Conservation (phyloP, 2,888 invertebrate species). For the Ormyrus nitidulus region DNA sequence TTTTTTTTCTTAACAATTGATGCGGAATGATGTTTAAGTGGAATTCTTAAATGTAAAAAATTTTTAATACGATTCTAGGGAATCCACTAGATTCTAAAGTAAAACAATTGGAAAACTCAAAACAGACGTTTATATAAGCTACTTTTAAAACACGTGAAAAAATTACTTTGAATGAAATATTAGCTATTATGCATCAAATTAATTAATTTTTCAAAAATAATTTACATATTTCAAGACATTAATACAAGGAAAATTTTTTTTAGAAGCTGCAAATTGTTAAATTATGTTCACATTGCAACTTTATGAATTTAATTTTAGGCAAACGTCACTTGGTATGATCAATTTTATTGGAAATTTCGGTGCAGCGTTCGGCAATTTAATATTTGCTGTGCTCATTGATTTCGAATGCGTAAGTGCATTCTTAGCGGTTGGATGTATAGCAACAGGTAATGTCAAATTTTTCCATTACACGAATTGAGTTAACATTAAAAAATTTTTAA, state of each 20-base stretch:
- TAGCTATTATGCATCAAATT: conserved; percentile 1
- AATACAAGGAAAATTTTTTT: neutral
- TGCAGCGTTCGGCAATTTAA: conserved; percentile 68
- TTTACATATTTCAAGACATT: neutral
- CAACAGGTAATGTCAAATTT: conserved; percentile 62
- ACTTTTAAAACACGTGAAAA: neutral
- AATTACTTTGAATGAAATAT: neutral
- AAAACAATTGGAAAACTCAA: neutral
- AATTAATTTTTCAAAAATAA: neutral
- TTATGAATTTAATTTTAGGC: conserved; percentile 59
- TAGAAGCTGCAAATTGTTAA: too few relatives aligned
- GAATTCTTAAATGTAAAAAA: too few relatives aligned
- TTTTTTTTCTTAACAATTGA: conserved; percentile 17
- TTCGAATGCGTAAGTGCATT: conserved; percentile 67
- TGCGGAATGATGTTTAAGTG: too few relatives aligned
- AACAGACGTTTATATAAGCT: too few relatives aligned
- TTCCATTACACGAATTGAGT: neutral
- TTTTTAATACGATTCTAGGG: too few relatives aligned
- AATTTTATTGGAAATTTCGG: conserved; percentile 69
- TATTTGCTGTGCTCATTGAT: conserved; percentile 68
- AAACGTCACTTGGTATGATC: conserved; percentile 65
- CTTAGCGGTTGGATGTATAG: conserved; percentile 65
- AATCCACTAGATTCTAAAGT: too few relatives aligned
- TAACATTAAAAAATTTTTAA: neutral
- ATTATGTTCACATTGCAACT: too few relatives aligned